Evolutionary conservation across 1,140 invertebrate genomes (phyloP).

Genomic region (Chironomus striatipennis): DNA sequence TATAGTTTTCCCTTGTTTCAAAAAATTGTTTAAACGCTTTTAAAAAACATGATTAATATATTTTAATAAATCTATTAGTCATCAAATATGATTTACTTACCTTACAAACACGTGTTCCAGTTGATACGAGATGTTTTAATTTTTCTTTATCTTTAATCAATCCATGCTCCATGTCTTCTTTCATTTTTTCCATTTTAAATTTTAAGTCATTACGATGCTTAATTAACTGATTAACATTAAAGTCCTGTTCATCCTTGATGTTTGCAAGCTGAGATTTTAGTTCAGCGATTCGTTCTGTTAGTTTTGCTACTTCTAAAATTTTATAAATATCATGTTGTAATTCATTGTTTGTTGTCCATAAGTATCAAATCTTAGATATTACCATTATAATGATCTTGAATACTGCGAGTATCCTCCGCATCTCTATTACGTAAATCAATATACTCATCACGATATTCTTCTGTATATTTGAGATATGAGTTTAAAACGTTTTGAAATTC

Average conservation of each 20-base stretch:
- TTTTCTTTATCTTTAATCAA: constrained; percentile 29
- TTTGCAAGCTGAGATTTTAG: constrained; percentile 33
- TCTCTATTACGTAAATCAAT: constrained; percentile 38
- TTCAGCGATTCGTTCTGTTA: constrained; percentile 32
- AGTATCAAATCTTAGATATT: too few relatives aligned
- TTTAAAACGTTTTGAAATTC: constrained; percentile 37
- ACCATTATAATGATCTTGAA: constrained; percentile 33
- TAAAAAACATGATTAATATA: not conserved
- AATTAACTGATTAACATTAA: constrained; percentile 31
- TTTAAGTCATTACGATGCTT: constrained; percentile 32
- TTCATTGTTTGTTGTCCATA: too few relatives aligned
- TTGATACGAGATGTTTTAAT: constrained; percentile 35
- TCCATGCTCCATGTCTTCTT: constrained; percentile 31
- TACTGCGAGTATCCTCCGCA: constrained; percentile 34
- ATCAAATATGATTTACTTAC: constrained; percentile 26
- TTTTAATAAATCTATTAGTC: not conserved
- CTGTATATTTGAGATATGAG: constrained; percentile 35
- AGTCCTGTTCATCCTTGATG: constrained; percentile 32
- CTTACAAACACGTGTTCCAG: constrained; percentile 33
- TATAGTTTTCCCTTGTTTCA: not conserved
- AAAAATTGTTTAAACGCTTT: not conserved
- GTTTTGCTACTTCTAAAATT: constrained; percentile 32
- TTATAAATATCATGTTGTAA: too few relatives aligned
- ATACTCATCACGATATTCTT: constrained; percentile 37
- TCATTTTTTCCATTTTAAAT: constrained; percentile 30